Percentiles rank a stretch among this genome's conserved stretches.
Conservation (phyloP, 2,888 invertebrate genomes). For the Apamea epomidion region DNA sequence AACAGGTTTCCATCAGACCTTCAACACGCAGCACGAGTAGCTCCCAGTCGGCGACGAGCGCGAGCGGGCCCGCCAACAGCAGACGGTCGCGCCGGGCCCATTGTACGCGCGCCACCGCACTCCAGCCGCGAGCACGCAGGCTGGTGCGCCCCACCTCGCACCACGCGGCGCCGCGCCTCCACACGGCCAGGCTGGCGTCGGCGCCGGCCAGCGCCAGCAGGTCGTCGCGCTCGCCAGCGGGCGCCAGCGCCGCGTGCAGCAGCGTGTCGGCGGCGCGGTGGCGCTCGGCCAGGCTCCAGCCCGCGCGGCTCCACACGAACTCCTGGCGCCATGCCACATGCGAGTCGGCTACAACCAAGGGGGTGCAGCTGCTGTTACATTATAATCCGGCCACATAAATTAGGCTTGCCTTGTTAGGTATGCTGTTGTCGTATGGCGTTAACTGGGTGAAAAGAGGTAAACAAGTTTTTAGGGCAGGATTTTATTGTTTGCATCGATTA, state of each 20-base stretch:
- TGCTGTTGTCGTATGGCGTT: no score
- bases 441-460: no score
- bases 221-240: conserved; percentile 23
- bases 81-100: conserved; percentile 72
- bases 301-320: conserved; percentile 68
- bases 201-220: conserved; percentile 73
- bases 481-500: no score
- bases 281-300: conserved; percentile 64
- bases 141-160: conserved; percentile 48
- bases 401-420: no score
- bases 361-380: not conserved
- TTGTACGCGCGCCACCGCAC: conserved; percentile 65
- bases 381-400: not conserved
- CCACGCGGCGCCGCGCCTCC: conserved; percentile 66
- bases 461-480: no score
- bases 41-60: conserved; percentile 78
- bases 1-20: conserved; percentile 55
- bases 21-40: conserved; percentile 73
- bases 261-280: conserved; percentile 61
- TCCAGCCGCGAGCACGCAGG: conserved; percentile 72
- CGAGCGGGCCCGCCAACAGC: conserved; percentile 77
- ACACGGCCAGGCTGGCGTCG: conserved; percentile 64
- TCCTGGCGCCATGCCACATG: conserved; percentile 75
- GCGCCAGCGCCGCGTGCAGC: conserved; percentile 66
- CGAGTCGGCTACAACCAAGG: conserved; percentile 1